Evolutionary conservation across 2,113 vertebrate species (phyloP).

Genomic region (Chaetodon auriga): DNA sequence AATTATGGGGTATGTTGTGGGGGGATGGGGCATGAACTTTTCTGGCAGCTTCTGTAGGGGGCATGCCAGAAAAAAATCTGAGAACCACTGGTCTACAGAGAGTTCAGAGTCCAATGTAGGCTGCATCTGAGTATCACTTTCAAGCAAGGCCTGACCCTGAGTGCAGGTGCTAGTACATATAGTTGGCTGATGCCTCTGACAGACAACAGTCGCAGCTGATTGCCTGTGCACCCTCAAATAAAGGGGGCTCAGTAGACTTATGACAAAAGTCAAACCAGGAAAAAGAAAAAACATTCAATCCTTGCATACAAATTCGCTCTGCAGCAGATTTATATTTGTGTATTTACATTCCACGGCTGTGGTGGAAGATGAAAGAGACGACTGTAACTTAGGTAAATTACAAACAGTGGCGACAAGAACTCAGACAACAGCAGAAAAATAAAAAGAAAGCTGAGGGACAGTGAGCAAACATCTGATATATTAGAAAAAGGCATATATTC

Average conservation of each 20-base stretch:
- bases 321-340: slow-evolving; percentile 19
- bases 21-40: too few species aligned
- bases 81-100: neutral
- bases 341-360: neutral
- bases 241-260: neutral
- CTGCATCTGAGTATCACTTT: neutral
- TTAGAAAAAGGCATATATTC: neutral
- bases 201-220: neutral
- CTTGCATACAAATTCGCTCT: neutral
- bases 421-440: neutral
- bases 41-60: too few species aligned
- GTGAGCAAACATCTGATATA: neutral
- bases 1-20: too few species aligned
- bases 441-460: neutral
- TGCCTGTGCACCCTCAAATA: neutral
- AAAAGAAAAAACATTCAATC: neutral
- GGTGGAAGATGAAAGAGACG: slow-evolving; percentile 6
- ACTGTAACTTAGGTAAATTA: neutral
- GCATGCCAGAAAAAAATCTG: too few species aligned
- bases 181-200: neutral
- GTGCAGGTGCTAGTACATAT: neutral
- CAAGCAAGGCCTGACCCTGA: neutral
- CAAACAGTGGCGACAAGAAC: neutral
- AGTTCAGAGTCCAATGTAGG: neutral
- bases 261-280: neutral